Evolutionary conservation across 2,888 invertebrate species (phyloP), one percentile per base, ranked within the genome.

Genomic region (Neoitamus cyanurus): DNA sequence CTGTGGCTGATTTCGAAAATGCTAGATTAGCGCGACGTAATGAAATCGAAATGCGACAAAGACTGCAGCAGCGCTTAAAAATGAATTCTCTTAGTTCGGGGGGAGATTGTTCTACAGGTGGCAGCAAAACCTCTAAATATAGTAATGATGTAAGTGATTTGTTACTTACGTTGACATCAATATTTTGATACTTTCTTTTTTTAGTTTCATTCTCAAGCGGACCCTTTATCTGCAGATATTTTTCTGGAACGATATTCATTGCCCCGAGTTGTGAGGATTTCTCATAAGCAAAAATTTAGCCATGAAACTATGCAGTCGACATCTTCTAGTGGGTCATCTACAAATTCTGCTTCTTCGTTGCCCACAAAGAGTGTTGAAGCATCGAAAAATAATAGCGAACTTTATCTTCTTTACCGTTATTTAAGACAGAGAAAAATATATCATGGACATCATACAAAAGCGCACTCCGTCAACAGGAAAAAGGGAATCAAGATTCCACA

Each of bases 1-100:
- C 91, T 58, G 91, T 91, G 73, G 90, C 91, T 1, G 91, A 91
- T 86, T 91, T 91, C 87, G 91, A 91, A 88, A 91, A 91, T 88
- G 91, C 91, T 58, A 89, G 91, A 48, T 87, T 91, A 84, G 91
- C 91, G 42, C 88, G 91, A 25, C 90, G 91, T 70, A 91, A 91
- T 86, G 91, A 91, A 88, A 90, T 90, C 85, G 91, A 91, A 88
- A 87, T 91, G 88, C 90, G 90, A 86, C 90, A 91, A 86, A 88
- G 91, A 7, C 90, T 89, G 20, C 85, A 84, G 83, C 89, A 90
- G 42, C 89, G 90, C 34, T 89, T 90, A 87, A 90, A 90, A 73
- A 89, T 90, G 87, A 90, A 90, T 83, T 90, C 89, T 48, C 88
- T 89, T 28, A 89, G 89, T 84, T 90, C 89, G 30, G 89, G 89